Evolutionary conservation across 2,888 invertebrate genomes (phyloP), one percentile per base, ranked within the genome.

Genomic region (Cerastoderma edule): DNA sequence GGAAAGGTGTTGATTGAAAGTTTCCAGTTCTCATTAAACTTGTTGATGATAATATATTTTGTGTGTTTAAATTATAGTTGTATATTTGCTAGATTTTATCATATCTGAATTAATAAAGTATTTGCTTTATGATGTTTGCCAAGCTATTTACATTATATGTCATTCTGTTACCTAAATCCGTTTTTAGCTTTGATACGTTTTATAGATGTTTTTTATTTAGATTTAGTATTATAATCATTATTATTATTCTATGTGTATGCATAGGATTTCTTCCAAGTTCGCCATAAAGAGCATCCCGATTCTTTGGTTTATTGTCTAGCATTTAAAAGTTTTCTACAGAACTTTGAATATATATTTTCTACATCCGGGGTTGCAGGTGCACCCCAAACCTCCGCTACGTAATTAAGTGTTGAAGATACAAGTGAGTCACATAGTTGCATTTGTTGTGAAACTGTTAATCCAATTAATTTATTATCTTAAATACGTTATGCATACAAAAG

Each of bases 291-390:
- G 13, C 39, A 28, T 32, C 24, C 10, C 8, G 33, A 35, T 35
- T 10, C 35, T 35, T 35, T 35, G 32, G 32, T 63, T n/a, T 35
- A 8, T 13, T n/a, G 5, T 35, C 32, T 6, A 28, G 24, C 35
- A n/a, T n/a, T n/a, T n/a, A n/a, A n/a, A n/a, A n/a, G n/a, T 63
- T 35, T 32, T 63, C 63, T 32, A 63, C 33, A 63, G 24, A 63
- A 63, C n/a, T 35, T 35, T 35, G 33, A 35, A 63, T 35, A 16
- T 35, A 63, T 35, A 35, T 10, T 10, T 63, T 63, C 63, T 19
- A 35, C 30, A 19, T 63, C 39, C 30, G 33, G 33, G 10, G 35
- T 39, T 63, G n/a, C 6, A 24, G 32, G 63, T 4, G 4, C 22
- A 10, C 63, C 33, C 33, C 63, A 63, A n/a, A 35, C 39, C 24